These are phyloP conservation scores for Mus minutoides DNA, from an alignment of 2,797 vertebrate species.

Conservation along the genomic window DNA sequence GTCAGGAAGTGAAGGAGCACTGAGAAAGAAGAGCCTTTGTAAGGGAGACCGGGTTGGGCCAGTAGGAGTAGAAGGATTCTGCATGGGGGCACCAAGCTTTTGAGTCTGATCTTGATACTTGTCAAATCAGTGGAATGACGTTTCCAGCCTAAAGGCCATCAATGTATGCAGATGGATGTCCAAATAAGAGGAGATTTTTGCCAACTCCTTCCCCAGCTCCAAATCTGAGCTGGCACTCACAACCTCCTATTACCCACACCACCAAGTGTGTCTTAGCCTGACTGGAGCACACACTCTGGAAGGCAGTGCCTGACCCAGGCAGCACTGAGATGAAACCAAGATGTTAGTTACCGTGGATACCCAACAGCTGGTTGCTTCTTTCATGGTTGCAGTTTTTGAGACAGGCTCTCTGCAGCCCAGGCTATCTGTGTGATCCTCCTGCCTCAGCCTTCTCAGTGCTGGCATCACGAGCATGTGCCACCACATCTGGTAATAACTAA, in stretches of 20 bases:
- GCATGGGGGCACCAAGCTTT: background rate
- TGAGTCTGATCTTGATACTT: background rate
- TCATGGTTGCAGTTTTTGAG: background rate
- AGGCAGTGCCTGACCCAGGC: background rate
- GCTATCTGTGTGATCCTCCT: background rate
- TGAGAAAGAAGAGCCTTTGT: background rate
- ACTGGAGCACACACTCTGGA: background rate
- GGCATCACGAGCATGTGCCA: background rate
- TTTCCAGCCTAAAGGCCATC: background rate
- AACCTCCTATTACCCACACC: rapidly evolving
- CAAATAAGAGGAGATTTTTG: background rate
- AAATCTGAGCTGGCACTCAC: background rate
- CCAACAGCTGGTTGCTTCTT: background rate
- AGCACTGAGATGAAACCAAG: background rate
- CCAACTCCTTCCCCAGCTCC: background rate
- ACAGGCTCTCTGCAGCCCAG: background rate
- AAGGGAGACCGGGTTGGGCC: background rate
- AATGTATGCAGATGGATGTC: background rate
- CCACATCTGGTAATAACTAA: background rate
- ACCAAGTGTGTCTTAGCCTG: background rate
- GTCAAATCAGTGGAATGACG: background rate
- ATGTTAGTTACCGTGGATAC: background rate
- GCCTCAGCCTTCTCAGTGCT: background rate
- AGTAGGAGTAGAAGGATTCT: background rate
- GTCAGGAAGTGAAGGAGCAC: background rate